Conservation (phyloP, 2,113 vertebrate genomes). For the Poicephalus meyeri region DNA sequence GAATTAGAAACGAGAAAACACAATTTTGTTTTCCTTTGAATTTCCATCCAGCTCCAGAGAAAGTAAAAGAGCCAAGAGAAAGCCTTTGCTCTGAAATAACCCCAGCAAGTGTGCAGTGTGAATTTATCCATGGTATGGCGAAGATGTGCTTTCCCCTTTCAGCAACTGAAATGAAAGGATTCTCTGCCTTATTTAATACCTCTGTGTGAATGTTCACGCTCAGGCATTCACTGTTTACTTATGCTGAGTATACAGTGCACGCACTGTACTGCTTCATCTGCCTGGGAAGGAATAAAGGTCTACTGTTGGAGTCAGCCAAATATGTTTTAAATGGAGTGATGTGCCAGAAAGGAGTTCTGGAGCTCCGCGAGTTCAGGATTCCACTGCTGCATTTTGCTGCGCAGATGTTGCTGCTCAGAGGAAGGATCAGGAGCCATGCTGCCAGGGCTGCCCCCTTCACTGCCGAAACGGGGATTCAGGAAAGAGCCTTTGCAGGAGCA, state of each 20-base stretch:
- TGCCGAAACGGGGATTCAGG: not conserved
- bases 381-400: not conserved
- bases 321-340: not conserved
- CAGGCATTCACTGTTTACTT: slow-evolving; percentile 46
- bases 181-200: not conserved
- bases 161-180: not conserved
- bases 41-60: not conserved
- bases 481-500: not conserved
- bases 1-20: not conserved
- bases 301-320: slow-evolving; percentile 35
- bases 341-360: slow-evolving; percentile 18
- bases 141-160: not conserved
- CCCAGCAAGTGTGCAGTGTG: not conserved
- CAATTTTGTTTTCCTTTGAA: not conserved
- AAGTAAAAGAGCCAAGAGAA: not conserved
- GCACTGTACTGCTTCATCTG: slow-evolving; percentile 38
- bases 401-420: not conserved
- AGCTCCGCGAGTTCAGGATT: not conserved
- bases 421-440: not conserved
- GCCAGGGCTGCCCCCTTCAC: not conserved
- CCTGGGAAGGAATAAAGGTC: slow-evolving; percentile 50
- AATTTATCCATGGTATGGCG: not conserved
- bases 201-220: not conserved
- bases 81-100: not conserved
- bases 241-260: not conserved